A percentile compares a stretch with the other conserved stretches of the same genome.
These are phyloP conservation scores for Drosophila prosaltans DNA, from an alignment of 1,140 invertebrate species.

Conservation along the genomic window DNA sequence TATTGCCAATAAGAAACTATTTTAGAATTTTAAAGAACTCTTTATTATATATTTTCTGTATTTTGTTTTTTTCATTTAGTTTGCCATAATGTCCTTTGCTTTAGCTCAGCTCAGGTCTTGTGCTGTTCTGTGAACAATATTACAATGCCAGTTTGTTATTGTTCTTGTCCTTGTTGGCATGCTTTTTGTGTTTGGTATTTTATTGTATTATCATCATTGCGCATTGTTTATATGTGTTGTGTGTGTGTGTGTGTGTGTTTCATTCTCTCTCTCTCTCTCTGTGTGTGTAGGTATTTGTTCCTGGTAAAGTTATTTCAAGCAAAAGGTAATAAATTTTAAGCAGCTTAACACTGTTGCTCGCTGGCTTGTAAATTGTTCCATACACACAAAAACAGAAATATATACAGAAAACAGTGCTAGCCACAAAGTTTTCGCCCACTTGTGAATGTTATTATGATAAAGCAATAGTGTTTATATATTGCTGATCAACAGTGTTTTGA, in stretches of 20 bases:
- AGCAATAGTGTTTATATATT: conserved; percentile 45
- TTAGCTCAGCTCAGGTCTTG: neutral
- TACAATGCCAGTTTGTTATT: conserved; percentile 23
- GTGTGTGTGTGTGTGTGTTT: conserved; percentile 11
- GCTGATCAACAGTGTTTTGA: conserved; percentile 34
- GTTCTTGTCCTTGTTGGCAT: conserved; percentile 24
- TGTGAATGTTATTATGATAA: conserved; percentile 68
- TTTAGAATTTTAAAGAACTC: neutral
- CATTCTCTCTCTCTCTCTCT: neutral
- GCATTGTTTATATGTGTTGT: conserved; percentile 21
- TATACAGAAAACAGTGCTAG: conserved; percentile 31
- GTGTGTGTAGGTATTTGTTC: conserved; percentile 16
- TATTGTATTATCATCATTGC: conserved; percentile 22
- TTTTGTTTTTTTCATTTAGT: neutral
- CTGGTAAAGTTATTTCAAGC: conserved; percentile 75
- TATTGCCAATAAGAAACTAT: neutral
- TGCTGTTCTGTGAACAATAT: neutral
- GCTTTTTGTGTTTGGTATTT: conserved; percentile 25
- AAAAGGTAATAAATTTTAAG: conserved; percentile 83
- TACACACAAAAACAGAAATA: conserved; percentile 19
- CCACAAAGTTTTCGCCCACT: conserved; percentile 68
- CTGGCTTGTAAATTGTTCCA: conserved; percentile 72
- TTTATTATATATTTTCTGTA: neutral
- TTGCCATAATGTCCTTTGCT: neutral
- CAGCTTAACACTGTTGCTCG: conserved; percentile 82